Percentiles rank a stretch among this genome's conserved stretches.
phyloP scores from a whole-genome alignment of 2,113 vertebrate genomes.

The Muntiacus muntjak region DNA sequence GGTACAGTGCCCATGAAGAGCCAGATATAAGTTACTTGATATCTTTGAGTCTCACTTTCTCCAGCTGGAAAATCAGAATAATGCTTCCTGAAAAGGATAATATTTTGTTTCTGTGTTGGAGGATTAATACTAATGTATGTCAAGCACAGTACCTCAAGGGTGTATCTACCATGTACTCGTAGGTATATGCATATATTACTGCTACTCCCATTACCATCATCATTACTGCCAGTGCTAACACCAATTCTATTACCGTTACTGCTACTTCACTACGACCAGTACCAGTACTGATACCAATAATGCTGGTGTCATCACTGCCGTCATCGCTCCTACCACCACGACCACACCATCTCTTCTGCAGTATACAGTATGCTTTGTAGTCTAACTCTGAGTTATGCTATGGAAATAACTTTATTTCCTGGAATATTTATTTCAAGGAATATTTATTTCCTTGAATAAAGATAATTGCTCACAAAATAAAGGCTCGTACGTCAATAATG shows the following conservation, averaged over 20 bases:
- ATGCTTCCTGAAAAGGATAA: not conserved
- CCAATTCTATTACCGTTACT: fast-evolving
- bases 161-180: not conserved
- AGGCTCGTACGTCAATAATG: not conserved
- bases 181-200: not conserved
- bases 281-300: fast-evolving
- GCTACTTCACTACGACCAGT: fast-evolving
- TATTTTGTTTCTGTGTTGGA: not conserved
- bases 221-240: fast-evolving
- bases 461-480: not conserved
- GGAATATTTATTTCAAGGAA: too few species aligned
- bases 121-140: not conserved
- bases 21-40: not conserved
- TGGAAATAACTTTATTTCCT: not conserved
- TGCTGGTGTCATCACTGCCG: too few species aligned
- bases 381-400: not conserved
- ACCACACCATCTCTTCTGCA: not conserved
- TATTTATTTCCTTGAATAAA: not conserved
- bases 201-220: fast-evolving
- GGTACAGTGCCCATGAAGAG: not conserved
- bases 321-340: too few species aligned
- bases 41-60: not conserved
- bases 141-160: not conserved
- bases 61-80: not conserved
- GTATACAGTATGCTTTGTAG: fast-evolving